phyloP scores from a whole-genome alignment of 2,888 invertebrate genomes.

The Lottia gigantea region DNA sequence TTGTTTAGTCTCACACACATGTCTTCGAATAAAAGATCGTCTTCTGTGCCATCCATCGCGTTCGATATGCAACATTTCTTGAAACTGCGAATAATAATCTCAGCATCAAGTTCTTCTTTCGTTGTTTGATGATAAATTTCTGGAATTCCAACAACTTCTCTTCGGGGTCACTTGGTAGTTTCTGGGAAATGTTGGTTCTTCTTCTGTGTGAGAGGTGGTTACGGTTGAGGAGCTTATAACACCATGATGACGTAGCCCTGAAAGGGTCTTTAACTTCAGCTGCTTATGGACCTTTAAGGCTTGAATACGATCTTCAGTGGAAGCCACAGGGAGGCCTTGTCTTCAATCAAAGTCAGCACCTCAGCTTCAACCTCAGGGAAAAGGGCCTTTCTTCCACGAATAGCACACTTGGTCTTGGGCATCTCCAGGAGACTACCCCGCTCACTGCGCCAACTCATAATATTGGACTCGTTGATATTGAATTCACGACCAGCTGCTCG shows the following conservation, averaged over 20 bases:
- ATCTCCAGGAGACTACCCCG: conserved; percentile 13
- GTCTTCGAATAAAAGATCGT: too few relatives aligned
- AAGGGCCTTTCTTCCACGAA: conserved; percentile 7
- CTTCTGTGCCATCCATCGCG: too few relatives aligned
- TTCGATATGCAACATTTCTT: too few relatives aligned
- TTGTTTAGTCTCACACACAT: too few relatives aligned
- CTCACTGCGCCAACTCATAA: conserved; percentile 19
- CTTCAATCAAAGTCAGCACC: too few relatives aligned
- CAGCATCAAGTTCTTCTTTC: too few relatives aligned
- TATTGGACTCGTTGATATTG: conserved; percentile 16
- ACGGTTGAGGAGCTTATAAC: neutral
- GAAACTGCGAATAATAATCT: too few relatives aligned
- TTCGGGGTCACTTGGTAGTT: conserved; percentile 17
- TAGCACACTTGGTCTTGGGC: conserved; percentile 19
- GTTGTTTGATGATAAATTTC: too few relatives aligned
- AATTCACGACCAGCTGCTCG: conserved; percentile 22
- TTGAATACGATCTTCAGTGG: conserved; percentile 15
- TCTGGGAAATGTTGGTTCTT: conserved; percentile 21
- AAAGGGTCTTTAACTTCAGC: neutral
- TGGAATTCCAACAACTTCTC: too few relatives aligned
- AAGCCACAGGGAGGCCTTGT: conserved; percentile 13
- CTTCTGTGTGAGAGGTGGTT: conserved; percentile 12
- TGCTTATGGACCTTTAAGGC: conserved; percentile 14
- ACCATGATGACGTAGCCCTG: conserved; percentile 10
- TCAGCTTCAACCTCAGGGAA: too few relatives aligned